Conservation (phyloP, 2,113 vertebrate species). For the Verasper variegatus region DNA sequence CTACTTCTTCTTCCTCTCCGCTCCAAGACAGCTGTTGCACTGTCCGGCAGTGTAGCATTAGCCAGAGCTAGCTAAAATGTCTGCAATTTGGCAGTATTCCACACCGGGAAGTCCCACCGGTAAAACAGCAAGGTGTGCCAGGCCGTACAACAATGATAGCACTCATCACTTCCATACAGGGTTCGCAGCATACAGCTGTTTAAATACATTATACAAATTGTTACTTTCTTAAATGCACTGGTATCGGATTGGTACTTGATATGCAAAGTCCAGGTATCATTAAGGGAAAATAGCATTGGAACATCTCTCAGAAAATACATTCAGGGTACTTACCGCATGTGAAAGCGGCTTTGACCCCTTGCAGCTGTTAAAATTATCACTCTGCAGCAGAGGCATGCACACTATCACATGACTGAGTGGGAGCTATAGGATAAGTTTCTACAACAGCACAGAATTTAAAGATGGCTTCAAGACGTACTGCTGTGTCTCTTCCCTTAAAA, state of each 20-base stretch:
- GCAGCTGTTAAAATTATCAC: slow-evolving; percentile 75
- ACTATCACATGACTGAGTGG: slow-evolving; percentile 52
- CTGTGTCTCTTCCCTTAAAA: neutral
- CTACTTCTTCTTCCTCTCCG: no score
- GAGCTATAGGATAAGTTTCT: slow-evolving; percentile 35
- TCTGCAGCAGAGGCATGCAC: slow-evolving; percentile 55
- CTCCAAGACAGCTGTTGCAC: no score
- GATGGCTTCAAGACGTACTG: slow-evolving; percentile 1
- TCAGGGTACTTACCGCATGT: neutral
- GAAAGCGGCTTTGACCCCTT: slow-evolving; percentile 19
- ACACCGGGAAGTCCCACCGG: neutral
- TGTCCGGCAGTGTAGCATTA: no score
- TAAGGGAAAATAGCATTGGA: neutral
- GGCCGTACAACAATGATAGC: neutral
- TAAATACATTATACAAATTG: neutral
- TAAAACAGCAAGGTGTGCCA: no score
- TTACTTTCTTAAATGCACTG: neutral
- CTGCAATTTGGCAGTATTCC: neutral
- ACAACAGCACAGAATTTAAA: slow-evolving; percentile 27
- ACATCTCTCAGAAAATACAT: neutral
- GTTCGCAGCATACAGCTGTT: neutral
- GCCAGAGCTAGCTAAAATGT: neutral
- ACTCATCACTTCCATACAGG: neutral
- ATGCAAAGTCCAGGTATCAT: neutral
- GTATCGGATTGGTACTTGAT: neutral